Percentiles rank a stretch among this genome's conserved stretches.
Evolutionary conservation across 2,888 invertebrate genomes (phyloP).

Genomic region (Heliconius ethilla): DNA sequence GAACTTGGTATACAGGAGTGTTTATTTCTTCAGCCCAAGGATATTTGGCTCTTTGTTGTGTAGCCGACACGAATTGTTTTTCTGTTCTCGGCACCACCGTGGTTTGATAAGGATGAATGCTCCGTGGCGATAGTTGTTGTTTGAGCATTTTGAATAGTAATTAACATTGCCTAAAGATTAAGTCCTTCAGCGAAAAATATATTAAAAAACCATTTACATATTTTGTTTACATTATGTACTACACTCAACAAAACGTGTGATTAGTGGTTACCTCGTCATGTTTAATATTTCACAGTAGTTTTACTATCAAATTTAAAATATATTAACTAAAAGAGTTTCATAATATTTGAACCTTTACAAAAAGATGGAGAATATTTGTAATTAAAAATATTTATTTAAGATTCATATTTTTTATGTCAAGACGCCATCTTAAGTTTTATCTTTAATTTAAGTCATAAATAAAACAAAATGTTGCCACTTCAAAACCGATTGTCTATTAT

Average conservation of each 20-base stretch:
- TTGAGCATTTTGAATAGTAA: conserved; percentile 68
- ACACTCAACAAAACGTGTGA: conserved; percentile 1
- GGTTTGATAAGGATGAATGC: conserved; percentile 78
- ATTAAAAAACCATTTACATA: neutral
- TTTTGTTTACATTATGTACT: conserved; percentile 28
- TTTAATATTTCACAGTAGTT: conserved; percentile 9
- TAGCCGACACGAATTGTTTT: conserved; percentile 71
- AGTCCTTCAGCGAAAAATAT: conserved; percentile 5
- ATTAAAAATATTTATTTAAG: neutral
- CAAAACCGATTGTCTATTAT: neutral
- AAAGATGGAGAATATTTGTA: neutral
- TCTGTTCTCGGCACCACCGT: conserved; percentile 76
- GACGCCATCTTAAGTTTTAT: conserved; percentile 25
- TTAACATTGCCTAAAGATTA: conserved; percentile 32
- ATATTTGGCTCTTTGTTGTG: conserved; percentile 75
- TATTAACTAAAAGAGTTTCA: neutral
- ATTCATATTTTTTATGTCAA: conserved; percentile 23
- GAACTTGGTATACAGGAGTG: conserved; percentile 67
- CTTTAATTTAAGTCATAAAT: conserved; percentile 4
- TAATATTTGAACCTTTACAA: neutral
- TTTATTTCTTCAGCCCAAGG: conserved; percentile 76
- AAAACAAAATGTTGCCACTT: conserved; percentile 21
- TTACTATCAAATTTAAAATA: conserved; percentile 5
- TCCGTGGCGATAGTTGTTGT: conserved; percentile 74
- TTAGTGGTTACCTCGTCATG: conserved; percentile 7